These are phyloP conservation scores for Coelinius sp. DNA, from an alignment of 2,888 invertebrate species.

Conservation along the genomic window DNA sequence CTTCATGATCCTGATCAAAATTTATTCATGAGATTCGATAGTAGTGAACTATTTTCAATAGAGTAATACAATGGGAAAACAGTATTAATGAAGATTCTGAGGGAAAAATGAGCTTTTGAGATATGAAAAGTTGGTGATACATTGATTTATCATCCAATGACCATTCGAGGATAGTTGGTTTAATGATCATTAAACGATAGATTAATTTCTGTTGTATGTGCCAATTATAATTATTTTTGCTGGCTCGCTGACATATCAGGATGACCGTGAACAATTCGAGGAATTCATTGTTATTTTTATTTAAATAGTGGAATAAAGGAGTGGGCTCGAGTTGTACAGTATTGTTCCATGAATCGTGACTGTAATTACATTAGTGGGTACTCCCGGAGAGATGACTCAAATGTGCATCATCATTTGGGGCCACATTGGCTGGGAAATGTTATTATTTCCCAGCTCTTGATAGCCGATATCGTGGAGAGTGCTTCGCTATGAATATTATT, in stretches of 20 bases:
- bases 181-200: background rate
- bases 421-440: background rate
- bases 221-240: constrained; percentile 5
- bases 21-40: background rate
- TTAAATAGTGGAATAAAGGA: background rate
- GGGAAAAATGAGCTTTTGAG: background rate
- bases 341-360: background rate
- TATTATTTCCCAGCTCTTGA: background rate
- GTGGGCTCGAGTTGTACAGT: background rate
- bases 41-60: background rate
- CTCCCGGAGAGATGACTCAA: background rate
- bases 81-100: constrained; percentile 8
- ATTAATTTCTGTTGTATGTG: constrained; percentile 14
- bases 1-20: background rate
- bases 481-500: background rate
- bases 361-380: background rate
- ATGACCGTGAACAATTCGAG: background rate
- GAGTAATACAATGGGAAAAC: background rate
- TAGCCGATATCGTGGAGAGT: background rate
- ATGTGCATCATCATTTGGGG: background rate
- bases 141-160: background rate
- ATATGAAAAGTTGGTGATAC: background rate
- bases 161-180: background rate
- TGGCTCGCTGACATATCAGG: constrained; percentile 12
- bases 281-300: background rate